Evolutionary conservation across 2,888 invertebrate species (phyloP), one percentile per base, ranked within the genome.

Genomic region (Arctia plantaginis): DNA sequence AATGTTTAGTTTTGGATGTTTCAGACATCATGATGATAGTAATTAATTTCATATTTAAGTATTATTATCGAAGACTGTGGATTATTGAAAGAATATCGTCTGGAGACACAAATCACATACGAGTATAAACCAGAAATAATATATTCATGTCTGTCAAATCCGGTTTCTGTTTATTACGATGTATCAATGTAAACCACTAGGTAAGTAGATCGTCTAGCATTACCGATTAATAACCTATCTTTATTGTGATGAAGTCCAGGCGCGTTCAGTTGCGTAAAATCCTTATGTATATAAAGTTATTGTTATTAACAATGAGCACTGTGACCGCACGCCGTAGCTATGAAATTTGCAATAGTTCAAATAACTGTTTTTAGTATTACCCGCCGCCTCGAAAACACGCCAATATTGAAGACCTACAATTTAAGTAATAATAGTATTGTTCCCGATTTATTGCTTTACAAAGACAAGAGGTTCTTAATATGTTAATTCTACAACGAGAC

Each of bases 281-380:
- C 71, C 69, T 76, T 79, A 81, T 51, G 79, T 80, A 72, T 74
- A 71, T 80, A 74, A 79, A 83, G 74, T 86, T 82, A 86, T 83
- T 85, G 86, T 86, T 85, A 81, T 78, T 79, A 87, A 88, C 89
- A 87, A 88, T 87, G 80, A 74, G 76, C 77, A 88, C 87, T 88
- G 87, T 88, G 83, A 80, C 82, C 69, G 79, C 76, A 79, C 66
- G 79, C 77, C 77, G 33, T 68, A 66, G 78, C 78, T 75, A 80
- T 80, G 84, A 81, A 82, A 82, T 85, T 87, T 80, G 86, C 83
- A 86, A 85, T 77, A 73, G 64, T 78, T 77, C 69, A 76, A 83
- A 86, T 81, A 80, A 84, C 87, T 77, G 83, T 81, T 84, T 82
- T 86, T 84, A 85, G 79, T 62, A 27, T 39, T 23, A 27, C 33